Evolutionary conservation across 2,113 vertebrate genomes (phyloP).

Genomic region (Macaca nemestrina): DNA sequence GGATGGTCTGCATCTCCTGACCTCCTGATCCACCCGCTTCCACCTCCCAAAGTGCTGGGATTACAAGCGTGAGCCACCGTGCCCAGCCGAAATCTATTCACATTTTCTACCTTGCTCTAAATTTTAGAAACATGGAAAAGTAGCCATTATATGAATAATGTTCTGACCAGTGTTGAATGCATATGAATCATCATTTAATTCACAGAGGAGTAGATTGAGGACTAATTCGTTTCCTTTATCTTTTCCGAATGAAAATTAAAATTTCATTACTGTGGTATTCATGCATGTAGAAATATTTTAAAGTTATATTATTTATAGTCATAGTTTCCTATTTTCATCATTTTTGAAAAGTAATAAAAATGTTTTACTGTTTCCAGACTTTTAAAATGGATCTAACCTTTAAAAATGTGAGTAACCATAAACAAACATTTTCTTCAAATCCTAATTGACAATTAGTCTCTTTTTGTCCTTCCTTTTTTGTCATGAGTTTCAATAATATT

Average conservation of each 20-base stretch:
- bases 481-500: conserved; percentile 80
- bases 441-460: conserved; percentile 78
- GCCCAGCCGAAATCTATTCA: too few species aligned
- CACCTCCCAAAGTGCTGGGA: too few species aligned
- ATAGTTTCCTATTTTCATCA: conserved; percentile 54
- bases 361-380: conserved; percentile 31
- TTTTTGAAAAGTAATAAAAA: conserved; percentile 57
- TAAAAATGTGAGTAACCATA: conserved; percentile 65
- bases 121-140: neutral
- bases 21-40: too few species aligned
- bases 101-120: neutral
- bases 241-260: conserved; percentile 32
- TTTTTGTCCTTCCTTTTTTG: conserved; percentile 77
- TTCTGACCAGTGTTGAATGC: neutral
- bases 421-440: conserved; percentile 78
- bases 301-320: neutral
- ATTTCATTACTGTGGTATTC: neutral
- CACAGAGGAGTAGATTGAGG: neutral
- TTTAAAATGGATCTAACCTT: conserved; percentile 56
- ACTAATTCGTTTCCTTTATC: neutral
- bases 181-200: neutral
- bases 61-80: too few species aligned
- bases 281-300: conserved; percentile 29
- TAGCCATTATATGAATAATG: neutral
- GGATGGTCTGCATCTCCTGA: too few species aligned